A percentile compares a stretch with the other conserved stretches of the same genome.
phyloP scores from a whole-genome alignment of 2,888 invertebrate genomes.

The Hydrotaea diabolus region DNA sequence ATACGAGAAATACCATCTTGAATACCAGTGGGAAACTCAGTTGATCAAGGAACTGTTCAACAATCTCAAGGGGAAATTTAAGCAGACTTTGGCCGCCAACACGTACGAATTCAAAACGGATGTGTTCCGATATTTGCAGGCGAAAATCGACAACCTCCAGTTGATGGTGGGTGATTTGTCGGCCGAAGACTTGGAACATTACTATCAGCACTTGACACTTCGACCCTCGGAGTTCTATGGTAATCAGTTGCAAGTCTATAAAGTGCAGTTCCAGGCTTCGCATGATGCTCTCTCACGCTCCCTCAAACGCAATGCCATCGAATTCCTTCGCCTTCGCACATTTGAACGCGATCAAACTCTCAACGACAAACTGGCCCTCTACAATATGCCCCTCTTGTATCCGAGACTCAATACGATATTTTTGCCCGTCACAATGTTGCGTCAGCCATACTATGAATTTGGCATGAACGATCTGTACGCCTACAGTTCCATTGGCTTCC shows the following conservation, averaged over 20 bases:
- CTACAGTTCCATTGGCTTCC: slow-evolving; percentile 1
- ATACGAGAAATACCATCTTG: neutral
- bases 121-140: neutral
- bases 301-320: neutral
- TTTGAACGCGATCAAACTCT: neutral
- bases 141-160: neutral
- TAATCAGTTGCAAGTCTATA: neutral
- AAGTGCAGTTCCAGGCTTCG: neutral
- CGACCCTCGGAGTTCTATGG: neutral
- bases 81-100: neutral
- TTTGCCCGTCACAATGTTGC: neutral
- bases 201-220: neutral
- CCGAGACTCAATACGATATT: neutral
- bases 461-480: neutral
- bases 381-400: neutral
- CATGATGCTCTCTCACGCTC: neutral
- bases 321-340: neutral
- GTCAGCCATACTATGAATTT: neutral
- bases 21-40: neutral
- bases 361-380: neutral
- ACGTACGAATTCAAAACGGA: neutral
- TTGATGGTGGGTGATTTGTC: neutral
- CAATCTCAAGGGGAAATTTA: neutral
- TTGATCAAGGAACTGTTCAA: neutral
- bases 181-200: neutral